Evolutionary conservation across 2,797 vertebrate genomes (phyloP).

Genomic region (Dryobates pubescens): DNA sequence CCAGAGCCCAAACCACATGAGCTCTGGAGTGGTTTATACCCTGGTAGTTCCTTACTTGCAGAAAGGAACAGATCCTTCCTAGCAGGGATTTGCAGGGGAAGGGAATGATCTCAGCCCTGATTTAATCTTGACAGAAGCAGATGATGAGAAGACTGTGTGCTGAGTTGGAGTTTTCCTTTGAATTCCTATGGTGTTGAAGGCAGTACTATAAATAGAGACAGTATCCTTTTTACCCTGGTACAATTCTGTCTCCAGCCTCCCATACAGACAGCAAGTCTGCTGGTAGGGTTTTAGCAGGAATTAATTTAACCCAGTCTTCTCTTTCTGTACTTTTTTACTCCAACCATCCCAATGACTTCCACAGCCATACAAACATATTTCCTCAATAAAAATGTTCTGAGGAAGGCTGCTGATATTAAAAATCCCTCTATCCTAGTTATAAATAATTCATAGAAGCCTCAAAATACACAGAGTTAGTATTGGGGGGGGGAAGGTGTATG

Average conservation of each 20-base stretch:
- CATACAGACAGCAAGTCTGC: slow-evolving; percentile 52
- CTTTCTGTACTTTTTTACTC: slow-evolving; percentile 6
- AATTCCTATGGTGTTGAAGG: slow-evolving; percentile 62
- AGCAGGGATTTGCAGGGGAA: slow-evolving; percentile 9
- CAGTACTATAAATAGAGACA: slow-evolving; percentile 62
- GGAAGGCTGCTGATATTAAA: slow-evolving; percentile 37
- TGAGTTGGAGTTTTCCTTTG: slow-evolving; percentile 63
- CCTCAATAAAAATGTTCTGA: slow-evolving; percentile 35
- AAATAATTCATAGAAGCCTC: not conserved
- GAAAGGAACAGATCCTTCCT: slow-evolving; percentile 11
- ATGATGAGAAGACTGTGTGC: slow-evolving; percentile 61
- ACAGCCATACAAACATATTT: not conserved
- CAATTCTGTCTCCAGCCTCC: slow-evolving; percentile 40
- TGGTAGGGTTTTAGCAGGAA: slow-evolving; percentile 64
- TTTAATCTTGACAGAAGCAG: slow-evolving; percentile 60
- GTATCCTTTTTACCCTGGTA: slow-evolving; percentile 64
- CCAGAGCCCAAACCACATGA: not conserved
- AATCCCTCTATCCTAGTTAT: not conserved
- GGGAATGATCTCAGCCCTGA: slow-evolving; percentile 15
- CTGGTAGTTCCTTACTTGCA: not conserved
- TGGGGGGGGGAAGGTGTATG: no score
- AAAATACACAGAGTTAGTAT: not conserved
- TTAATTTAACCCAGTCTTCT: slow-evolving; percentile 65
- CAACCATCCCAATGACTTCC: not conserved
- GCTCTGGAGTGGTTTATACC: not conserved